Percentiles rank a stretch among this genome's conserved stretches.
Conservation (phyloP, 35 echinoderm and acorn worm genomes). For the Apostichopus californicus region DNA sequence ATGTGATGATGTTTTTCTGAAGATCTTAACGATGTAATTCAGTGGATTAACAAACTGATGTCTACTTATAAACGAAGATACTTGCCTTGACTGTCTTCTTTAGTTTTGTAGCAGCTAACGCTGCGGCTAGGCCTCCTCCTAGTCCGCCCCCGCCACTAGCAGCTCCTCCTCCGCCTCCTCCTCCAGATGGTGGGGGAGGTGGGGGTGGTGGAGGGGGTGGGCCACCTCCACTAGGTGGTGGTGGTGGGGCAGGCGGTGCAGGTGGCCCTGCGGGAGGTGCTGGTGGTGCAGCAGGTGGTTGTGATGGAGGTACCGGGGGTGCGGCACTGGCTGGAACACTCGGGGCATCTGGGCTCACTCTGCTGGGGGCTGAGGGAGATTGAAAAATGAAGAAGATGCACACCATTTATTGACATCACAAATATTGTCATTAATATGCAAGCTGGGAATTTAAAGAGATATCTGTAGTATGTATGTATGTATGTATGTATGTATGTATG, state of each 20-base stretch:
- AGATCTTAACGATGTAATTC: no score
- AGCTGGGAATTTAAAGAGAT: no score
- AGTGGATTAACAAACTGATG: no score
- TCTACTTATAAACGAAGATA: neutral
- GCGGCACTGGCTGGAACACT: neutral
- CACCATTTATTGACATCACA: no score
- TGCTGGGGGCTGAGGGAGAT: constrained; percentile 32
- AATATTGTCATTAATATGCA: no score
- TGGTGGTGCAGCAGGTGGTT: constrained; percentile 53
- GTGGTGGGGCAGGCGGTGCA: constrained; percentile 42
- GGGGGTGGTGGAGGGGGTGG: constrained; percentile 13
- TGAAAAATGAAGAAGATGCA: no score
- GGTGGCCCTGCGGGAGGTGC: constrained; percentile 45
- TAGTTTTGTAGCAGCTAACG: constrained; percentile 64
- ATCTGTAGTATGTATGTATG: no score
- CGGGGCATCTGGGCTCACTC: constrained; percentile 49
- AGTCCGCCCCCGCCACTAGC: neutral
- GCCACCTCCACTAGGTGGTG: constrained; percentile 35
- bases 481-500: no score
- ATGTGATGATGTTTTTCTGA: no score
- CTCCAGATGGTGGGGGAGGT: neutral
- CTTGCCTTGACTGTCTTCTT: constrained; percentile 65
- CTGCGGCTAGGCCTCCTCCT: constrained; percentile 48
- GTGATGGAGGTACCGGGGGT: constrained; percentile 29
- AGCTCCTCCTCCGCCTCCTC: constrained; percentile 19